phyloP scores from a whole-genome alignment of 2,113 vertebrate species.

The Equus quagga region DNA sequence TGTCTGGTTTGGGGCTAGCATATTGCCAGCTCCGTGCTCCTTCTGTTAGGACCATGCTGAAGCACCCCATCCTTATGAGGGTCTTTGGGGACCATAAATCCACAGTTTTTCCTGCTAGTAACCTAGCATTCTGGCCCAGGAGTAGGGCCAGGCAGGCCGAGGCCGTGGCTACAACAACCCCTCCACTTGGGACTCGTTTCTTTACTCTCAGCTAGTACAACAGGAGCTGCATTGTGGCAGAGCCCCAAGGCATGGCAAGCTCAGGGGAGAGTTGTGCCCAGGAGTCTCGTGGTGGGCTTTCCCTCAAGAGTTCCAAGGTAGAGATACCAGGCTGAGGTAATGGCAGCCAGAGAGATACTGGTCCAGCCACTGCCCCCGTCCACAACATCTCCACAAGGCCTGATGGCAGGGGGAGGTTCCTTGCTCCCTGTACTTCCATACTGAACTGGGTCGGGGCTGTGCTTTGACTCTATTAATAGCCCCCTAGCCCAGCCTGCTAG shows the following conservation, averaged over 20 bases:
- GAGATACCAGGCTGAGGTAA: background rate
- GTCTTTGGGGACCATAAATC: background rate
- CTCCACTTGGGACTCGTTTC: background rate
- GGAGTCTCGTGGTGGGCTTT: background rate
- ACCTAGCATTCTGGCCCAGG: background rate
- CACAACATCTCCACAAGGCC: conserved; percentile 10
- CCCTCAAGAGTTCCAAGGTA: conserved; percentile 26
- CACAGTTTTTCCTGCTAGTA: background rate
- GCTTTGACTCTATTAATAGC: conserved; percentile 79
- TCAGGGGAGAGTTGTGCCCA: conserved; percentile 3
- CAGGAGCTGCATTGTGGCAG: background rate
- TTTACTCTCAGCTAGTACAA: background rate
- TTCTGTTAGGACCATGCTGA: background rate
- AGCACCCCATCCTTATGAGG: background rate
- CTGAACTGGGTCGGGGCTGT: conserved; percentile 70
- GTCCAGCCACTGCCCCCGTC: background rate
- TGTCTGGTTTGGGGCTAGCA: background rate
- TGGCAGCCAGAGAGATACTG: conserved; percentile 20
- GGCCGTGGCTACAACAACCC: background rate
- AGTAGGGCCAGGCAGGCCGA: background rate
- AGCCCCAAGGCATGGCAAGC: background rate
- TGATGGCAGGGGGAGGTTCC: background rate
- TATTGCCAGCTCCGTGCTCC: background rate
- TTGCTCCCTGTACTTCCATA: conserved; percentile 61
- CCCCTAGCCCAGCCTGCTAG: conserved; percentile 76